These are phyloP conservation scores for Hippotragus niger DNA, from an alignment of 2,113 vertebrate genomes.

Conservation along the genomic window DNA sequence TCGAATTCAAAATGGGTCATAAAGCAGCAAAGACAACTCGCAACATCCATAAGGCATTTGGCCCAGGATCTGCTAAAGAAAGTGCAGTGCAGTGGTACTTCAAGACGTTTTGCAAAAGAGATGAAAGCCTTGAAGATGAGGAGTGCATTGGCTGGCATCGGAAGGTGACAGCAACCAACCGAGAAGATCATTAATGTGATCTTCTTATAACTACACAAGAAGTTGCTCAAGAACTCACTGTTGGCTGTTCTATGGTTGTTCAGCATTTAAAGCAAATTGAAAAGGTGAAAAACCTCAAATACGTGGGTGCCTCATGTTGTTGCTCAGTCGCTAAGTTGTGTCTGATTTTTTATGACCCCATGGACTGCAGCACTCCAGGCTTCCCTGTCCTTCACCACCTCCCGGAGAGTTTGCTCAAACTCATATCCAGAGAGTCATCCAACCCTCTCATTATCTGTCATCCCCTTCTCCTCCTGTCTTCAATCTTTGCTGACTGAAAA, in stretches of 20 bases:
- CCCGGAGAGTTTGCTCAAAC: not conserved
- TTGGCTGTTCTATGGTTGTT: not conserved
- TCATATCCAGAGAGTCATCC: not conserved
- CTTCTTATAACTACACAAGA: not conserved
- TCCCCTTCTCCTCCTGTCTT: not conserved
- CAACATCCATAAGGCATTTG: not conserved
- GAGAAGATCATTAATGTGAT: not conserved
- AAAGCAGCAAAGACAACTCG: not conserved
- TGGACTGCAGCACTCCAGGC: not conserved
- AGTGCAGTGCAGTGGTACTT: not conserved
- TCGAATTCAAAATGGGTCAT: not conserved
- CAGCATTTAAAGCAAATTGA: not conserved
- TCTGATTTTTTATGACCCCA: not conserved
- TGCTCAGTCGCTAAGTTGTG: not conserved
- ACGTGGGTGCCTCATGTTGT: not conserved
- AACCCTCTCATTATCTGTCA: not conserved
- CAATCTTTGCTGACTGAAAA: not conserved
- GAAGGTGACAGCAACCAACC: not conserved
- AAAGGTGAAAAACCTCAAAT: not conserved
- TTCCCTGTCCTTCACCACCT: not conserved
- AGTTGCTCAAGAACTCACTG: not conserved
- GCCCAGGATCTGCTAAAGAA: not conserved
- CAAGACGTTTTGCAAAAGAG: not conserved
- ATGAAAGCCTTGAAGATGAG: not conserved
- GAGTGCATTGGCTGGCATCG: not conserved